Base-by-base conservation (phyloP, 2,797 vertebrate genomes). In the Gymnodraco acuticeps region DNA sequence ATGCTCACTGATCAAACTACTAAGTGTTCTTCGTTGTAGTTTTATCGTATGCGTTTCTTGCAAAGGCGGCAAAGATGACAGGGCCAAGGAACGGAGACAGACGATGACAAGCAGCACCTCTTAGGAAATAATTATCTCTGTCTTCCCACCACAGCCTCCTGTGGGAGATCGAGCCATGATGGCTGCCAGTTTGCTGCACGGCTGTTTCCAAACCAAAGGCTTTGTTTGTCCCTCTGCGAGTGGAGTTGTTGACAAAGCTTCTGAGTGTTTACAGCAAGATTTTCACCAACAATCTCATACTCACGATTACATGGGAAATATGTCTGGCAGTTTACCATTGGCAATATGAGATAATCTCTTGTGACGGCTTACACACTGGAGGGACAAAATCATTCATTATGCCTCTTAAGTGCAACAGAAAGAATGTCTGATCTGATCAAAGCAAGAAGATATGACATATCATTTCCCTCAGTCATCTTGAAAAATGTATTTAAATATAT, bases 61-160 rank as follows among this genome's bases (percentile, higher is more conserved):
- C 47, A 45, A 61, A 46, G 38, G 16, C 55, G 23, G 31, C 41
- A 0, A n/a, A 7, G 70, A 55, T 42, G 54, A 77, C 41, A 1
- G 76, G 64, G 70, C 63, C 56, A 45, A 76, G 83, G 82, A 87
- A 89, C 19, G 5, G 73, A 70, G 58, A 73, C 72, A 80, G 75
- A 87, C 47, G 69, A 84, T 65, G 67, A 79, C 46, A 82, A 75
- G 70, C 78, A 64, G 72, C 83, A 78, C 78, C 86, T 90, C 87
- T 74, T 74, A 81, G 89, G 85, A 90, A 88, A 88, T 89, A 92
- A 89, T 92, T 86, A 92, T 88, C 78, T 73, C 77, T 80, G 77
- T 84, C 70, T 78, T 85, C 68, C 73, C 73, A 52, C 62, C 4
- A 63, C 69, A 41, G 69, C 64, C 23, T 87, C 89, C 87, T 75